Evolutionary conservation across 2,113 vertebrate genomes (phyloP), one percentile per base, ranked within the genome.

Genomic region (Globicephala melas): DNA sequence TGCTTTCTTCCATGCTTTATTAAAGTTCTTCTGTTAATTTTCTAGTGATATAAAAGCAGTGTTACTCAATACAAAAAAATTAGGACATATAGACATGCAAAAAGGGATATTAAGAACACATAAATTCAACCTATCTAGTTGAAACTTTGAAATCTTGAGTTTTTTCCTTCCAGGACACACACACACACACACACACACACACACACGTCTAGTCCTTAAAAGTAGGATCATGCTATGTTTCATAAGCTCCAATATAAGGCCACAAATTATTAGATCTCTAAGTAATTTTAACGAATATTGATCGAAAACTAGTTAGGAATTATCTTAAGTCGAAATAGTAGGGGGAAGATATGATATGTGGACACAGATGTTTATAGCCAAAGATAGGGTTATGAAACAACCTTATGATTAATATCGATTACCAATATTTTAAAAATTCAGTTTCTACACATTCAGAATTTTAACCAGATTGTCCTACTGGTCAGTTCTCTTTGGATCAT

Each of bases 121-220:
- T 76, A 76, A 92, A 71, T 28, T 92, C 25, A 77, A 65, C 26
- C 67, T 63, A 62, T 7, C 5, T 33, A 38, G 23, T 85, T 53
- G 79, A 93, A 89, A 90, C 38, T 79, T 90, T 77, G 33, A 92
- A 95, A 91, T 33, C 55, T 71, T 65, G 17, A 92, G 8, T 82
- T 86, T n/a, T 86, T 89, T 94, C 58, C 87, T 92, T 60, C 23
- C 12, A 86, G 11, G 36, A 17, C 10, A 33, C n/a, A 53, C 23
- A 67, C 1, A 14, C 5, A 50, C 1, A 14, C 5, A 50, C 10
- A 33, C n/a, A 53, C 25, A 67, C 1, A 14, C 5, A 13, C 11
- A 50, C 13, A 33, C n/a, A 53, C 23, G 53, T 28, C 38, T 71
- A 41, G 50, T 31, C 5, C 31, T n/a, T 90, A 55, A 50, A 93